Percentiles rank a stretch among this genome's conserved stretches.
phyloP scores from a whole-genome alignment of 2,888 invertebrate genomes.

The Acleris emargana region DNA sequence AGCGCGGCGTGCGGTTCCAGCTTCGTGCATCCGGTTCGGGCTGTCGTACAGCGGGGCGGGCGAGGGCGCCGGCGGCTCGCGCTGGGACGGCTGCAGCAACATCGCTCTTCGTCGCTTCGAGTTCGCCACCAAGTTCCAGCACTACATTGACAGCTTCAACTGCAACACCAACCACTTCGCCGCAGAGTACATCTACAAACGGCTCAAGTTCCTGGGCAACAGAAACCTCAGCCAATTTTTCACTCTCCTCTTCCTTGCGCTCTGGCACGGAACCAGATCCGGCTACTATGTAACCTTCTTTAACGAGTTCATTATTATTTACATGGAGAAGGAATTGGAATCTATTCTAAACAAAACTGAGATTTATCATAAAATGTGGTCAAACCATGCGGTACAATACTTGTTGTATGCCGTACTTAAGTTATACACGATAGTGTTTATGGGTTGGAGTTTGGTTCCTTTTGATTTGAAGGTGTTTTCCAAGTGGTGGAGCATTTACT shows the following conservation, averaged over 20 bases:
- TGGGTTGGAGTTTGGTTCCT: slow-evolving; percentile 92
- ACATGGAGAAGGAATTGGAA: slow-evolving; percentile 91
- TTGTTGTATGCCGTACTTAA: slow-evolving; percentile 85
- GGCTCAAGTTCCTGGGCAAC: slow-evolving; percentile 95
- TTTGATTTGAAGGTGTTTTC: slow-evolving; percentile 88
- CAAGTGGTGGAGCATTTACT: slow-evolving; percentile 87
- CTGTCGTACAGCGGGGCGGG: slow-evolving; percentile 90
- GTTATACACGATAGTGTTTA: slow-evolving; percentile 89
- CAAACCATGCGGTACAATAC: slow-evolving; percentile 61
- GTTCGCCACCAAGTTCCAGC: slow-evolving; percentile 91
- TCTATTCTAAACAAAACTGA: slow-evolving; percentile 80
- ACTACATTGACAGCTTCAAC: slow-evolving; percentile 96
- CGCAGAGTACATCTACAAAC: slow-evolving; percentile 96
- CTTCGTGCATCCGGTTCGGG: slow-evolving; percentile 85
- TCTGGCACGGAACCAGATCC: slow-evolving; percentile 98
- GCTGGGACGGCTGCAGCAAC: slow-evolving; percentile 96
- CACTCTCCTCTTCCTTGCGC: slow-evolving; percentile 93
- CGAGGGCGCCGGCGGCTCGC: slow-evolving; percentile 45
- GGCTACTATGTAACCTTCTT: slow-evolving; percentile 97
- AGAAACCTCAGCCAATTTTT: slow-evolving; percentile 90
- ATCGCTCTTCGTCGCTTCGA: slow-evolving; percentile 93
- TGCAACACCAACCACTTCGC: slow-evolving; percentile 98
- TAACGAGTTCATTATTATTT: slow-evolving; percentile 94
- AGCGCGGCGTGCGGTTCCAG: slow-evolving; percentile 55
- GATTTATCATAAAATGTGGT: slow-evolving; percentile 72